These are phyloP conservation scores for Sarcophaga carnaria DNA, from an alignment of 2,888 invertebrate genomes.

Conservation along the genomic window DNA sequence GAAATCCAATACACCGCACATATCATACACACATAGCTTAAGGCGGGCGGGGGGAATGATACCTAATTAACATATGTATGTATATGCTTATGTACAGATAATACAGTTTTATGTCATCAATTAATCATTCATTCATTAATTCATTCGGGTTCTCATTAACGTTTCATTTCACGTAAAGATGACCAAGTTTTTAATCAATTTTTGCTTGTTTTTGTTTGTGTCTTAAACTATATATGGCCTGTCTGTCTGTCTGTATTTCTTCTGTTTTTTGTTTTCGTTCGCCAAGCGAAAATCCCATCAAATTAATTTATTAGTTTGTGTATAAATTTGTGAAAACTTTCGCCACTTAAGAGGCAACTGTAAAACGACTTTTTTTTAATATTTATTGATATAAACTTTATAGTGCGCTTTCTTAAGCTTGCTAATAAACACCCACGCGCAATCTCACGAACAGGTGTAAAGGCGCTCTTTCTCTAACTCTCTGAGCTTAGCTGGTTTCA, in stretches of 20 bases:
- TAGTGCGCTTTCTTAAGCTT: constrained; percentile 33
- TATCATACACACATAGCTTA: not conserved
- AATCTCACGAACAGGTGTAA: not conserved
- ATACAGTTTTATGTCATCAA: too few relatives aligned
- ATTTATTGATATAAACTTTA: not conserved
- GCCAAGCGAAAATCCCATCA: constrained; percentile 29
- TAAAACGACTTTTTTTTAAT: constrained; percentile 14
- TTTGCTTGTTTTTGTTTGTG: not conserved
- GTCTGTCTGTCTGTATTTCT: too few relatives aligned
- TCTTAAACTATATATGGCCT: not conserved
- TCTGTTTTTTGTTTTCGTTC: not conserved
- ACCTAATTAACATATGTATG: not conserved
- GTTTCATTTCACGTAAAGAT: constrained; percentile 64
- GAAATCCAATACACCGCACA: constrained; percentile 47
- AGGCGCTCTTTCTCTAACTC: not conserved
- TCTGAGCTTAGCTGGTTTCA: not conserved
- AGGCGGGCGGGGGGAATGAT: not conserved
- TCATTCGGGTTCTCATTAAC: constrained; percentile 49
- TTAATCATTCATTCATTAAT: not conserved
- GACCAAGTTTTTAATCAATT: constrained; percentile 28
- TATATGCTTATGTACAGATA: not conserved
- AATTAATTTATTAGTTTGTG: constrained; percentile 38
- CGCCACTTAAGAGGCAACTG: constrained; percentile 68
- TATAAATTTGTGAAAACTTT: constrained; percentile 65
- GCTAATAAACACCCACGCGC: constrained; percentile 70